These are phyloP conservation scores for Zygogramma bicolorata DNA, from an alignment of 2,888 invertebrate genomes.

Conservation along the genomic window DNA sequence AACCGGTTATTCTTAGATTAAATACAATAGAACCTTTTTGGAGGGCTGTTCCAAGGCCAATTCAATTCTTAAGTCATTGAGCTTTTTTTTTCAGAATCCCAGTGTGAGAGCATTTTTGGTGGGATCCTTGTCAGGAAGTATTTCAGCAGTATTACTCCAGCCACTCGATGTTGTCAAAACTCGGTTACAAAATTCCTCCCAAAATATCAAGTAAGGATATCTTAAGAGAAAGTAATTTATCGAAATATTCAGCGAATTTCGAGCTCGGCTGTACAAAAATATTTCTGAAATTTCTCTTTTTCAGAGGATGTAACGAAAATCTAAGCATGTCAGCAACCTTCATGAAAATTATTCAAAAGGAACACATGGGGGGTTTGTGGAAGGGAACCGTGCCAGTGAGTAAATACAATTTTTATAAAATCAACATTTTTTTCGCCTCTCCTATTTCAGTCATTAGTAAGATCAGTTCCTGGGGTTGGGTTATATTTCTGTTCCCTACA, in stretches of 20 bases:
- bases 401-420: background rate
- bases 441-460: conserved; percentile 22
- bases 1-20: too few relatives aligned
- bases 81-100: conserved; percentile 27
- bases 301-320: conserved; percentile 2
- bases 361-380: conserved; percentile 30
- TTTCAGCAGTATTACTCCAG: conserved; percentile 26
- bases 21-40: too few relatives aligned
- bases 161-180: conserved; percentile 32
- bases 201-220: conserved; percentile 16
- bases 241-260: too few relatives aligned
- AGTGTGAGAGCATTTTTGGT: conserved; percentile 24
- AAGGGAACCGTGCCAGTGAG: conserved; percentile 29
- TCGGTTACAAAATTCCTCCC: conserved; percentile 27
- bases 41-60: too few relatives aligned
- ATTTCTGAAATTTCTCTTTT: too few relatives aligned
- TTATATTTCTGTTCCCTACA: conserved; percentile 24
- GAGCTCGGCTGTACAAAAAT: too few relatives aligned
- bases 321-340: conserved; percentile 10
- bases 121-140: conserved; percentile 29
- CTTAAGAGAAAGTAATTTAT: conserved; percentile 16
- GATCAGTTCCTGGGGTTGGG: conserved; percentile 30
- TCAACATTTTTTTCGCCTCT: background rate
- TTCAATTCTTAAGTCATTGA: too few relatives aligned
- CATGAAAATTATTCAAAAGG: conserved; percentile 24